Conservation (phyloP, 2,888 invertebrate genomes). For the Sturmia bella region DNA sequence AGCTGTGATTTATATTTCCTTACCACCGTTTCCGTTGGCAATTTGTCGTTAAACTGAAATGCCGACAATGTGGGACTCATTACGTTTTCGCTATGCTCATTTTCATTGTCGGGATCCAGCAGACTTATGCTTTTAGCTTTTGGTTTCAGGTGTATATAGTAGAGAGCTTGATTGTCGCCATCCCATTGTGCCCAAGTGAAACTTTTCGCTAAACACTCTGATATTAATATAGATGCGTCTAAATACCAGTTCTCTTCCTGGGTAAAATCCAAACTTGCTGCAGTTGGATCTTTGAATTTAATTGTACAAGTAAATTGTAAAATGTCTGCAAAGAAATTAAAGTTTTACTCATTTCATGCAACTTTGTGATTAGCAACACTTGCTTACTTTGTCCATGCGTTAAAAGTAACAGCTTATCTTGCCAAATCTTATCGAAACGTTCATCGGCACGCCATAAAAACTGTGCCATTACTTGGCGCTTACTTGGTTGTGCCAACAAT, state of each 20-base stretch:
- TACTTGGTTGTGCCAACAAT: slow-evolving; percentile 83
- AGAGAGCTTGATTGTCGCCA: slow-evolving; percentile 87
- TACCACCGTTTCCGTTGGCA: slow-evolving; percentile 94
- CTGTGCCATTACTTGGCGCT: slow-evolving; percentile 90
- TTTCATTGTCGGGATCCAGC: slow-evolving; percentile 83
- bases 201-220: slow-evolving; percentile 85
- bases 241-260: slow-evolving; percentile 82
- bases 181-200: slow-evolving; percentile 96
- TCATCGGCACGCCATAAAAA: slow-evolving; percentile 83
- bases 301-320: slow-evolving; percentile 80
- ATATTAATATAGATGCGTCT: slow-evolving; percentile 83
- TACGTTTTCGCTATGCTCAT: slow-evolving; percentile 78
- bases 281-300: slow-evolving; percentile 74
- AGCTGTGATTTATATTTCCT: slow-evolving; percentile 75
- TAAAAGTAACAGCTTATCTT: slow-evolving; percentile 88
- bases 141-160: slow-evolving; percentile 91
- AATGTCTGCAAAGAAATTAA: slow-evolving; percentile 73
- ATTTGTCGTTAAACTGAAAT: slow-evolving; percentile 92
- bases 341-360: background rate
- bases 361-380: too few relatives aligned
- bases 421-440: slow-evolving; percentile 75
- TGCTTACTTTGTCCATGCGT: slow-evolving; percentile 89
- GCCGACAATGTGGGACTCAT: slow-evolving; percentile 90
- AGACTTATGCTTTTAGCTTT: slow-evolving; percentile 86
- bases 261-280: slow-evolving; percentile 71